Conservation (phyloP, 37 sponge, comb jelly and placozoan genomes). For the Aphrocallistes beatrix region DNA sequence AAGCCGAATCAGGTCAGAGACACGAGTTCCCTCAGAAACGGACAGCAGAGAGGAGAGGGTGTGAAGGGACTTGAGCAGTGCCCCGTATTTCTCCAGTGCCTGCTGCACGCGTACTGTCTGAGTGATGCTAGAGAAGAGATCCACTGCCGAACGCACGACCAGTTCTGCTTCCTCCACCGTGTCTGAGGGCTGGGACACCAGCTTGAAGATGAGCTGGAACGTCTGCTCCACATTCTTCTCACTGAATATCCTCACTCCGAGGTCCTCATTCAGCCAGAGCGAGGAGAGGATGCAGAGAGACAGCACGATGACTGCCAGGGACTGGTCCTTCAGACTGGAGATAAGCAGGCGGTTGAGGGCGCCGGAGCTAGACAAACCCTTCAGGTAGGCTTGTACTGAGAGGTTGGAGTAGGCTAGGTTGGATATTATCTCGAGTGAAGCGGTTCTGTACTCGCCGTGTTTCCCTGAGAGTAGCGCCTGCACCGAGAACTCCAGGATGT, state of each 20-base stretch:
- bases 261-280: slow-evolving; percentile 24
- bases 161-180: background rate
- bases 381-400: slow-evolving; percentile 25
- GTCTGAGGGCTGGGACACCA: background rate
- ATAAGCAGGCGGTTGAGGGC: slow-evolving; percentile 22
- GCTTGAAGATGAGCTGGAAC: slow-evolving; percentile 29
- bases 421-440: slow-evolving; percentile 23
- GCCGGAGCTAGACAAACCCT: slow-evolving; percentile 18
- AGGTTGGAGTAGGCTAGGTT: slow-evolving; percentile 23
- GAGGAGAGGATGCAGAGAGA: slow-evolving; percentile 27
- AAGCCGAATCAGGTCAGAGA: background rate
- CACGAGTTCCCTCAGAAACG: background rate
- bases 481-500: background rate
- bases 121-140: background rate
- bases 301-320: slow-evolving; percentile 17
- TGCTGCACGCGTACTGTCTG: background rate
- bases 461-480: background rate
- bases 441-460: background rate
- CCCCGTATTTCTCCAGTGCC: background rate
- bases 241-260: slow-evolving; percentile 27
- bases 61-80: background rate
- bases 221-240: slow-evolving; percentile 30
- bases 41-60: background rate
- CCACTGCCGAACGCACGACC: background rate
- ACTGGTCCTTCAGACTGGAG: background rate